These are phyloP conservation scores for Schizothorax lantsangensis DNA, from an alignment of 2,797 vertebrate species.

Conservation along the genomic window DNA sequence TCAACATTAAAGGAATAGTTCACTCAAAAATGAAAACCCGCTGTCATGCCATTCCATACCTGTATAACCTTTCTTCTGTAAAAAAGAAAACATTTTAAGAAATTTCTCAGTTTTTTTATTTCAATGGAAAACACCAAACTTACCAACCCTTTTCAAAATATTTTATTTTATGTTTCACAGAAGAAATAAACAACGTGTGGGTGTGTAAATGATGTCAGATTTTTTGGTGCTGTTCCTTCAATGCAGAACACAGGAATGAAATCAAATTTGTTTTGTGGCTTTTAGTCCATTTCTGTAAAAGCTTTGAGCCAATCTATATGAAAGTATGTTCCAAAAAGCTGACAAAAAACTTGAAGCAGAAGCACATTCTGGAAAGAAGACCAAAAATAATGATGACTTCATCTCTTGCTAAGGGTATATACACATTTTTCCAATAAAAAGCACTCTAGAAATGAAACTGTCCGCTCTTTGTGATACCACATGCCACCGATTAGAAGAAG, in stretches of 20 bases:
- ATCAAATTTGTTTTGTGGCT: not conserved
- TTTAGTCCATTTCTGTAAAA: not conserved
- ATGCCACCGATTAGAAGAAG: not conserved
- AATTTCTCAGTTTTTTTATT: not conserved
- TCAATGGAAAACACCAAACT: not conserved
- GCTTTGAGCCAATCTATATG: not conserved
- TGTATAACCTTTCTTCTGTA: not conserved
- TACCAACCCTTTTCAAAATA: not conserved
- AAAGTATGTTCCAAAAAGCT: not conserved
- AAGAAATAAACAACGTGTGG: not conserved
- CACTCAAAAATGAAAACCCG: not conserved
- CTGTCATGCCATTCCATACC: not conserved
- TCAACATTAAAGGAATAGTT: conserved; percentile 1
- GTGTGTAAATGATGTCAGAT: not conserved
- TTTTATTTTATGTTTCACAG: not conserved
- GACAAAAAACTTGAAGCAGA: not conserved
- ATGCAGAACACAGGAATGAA: not conserved
- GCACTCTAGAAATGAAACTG: not conserved
- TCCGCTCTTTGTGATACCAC: not conserved
- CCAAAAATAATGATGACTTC: not conserved
- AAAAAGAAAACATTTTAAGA: not conserved
- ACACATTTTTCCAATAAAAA: not conserved
- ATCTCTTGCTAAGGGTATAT: not conserved
- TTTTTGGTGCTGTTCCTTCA: not conserved
- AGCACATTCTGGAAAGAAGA: not conserved